phyloP scores from a whole-genome alignment of 2,888 invertebrate genomes.

The Rhingia campestris region DNA sequence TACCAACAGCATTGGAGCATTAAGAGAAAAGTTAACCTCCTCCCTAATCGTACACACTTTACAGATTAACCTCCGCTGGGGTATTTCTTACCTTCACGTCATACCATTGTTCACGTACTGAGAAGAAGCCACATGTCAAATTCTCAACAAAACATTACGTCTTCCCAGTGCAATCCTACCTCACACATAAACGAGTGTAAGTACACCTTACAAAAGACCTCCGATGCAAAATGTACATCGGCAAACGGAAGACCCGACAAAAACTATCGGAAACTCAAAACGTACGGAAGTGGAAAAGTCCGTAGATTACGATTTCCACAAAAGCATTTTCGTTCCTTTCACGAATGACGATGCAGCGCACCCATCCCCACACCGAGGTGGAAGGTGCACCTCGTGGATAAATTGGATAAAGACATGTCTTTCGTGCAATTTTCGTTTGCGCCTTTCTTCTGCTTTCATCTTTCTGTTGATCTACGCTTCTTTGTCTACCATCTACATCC shows the following conservation, averaged over 20 bases:
- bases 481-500: neutral
- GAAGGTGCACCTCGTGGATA: constrained; percentile 55
- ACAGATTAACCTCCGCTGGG: constrained; percentile 13
- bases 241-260: constrained; percentile 21
- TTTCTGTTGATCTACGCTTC: constrained; percentile 22
- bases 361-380: neutral
- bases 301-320: constrained; percentile 51
- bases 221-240: constrained; percentile 30
- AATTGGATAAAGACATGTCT: constrained; percentile 51
- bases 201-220: constrained; percentile 22
- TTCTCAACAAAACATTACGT: constrained; percentile 32
- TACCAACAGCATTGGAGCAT: neutral
- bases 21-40: constrained; percentile 3
- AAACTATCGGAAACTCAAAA: constrained; percentile 59
- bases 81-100: neutral
- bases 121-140: constrained; percentile 51
- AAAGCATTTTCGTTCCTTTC: constrained; percentile 48
- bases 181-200: constrained; percentile 1
- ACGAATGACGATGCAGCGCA: neutral
- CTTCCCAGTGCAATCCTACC: constrained; percentile 43
- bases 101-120: neutral
- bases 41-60: constrained; percentile 32
- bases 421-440: constrained; percentile 18
- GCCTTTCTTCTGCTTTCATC: constrained; percentile 40
- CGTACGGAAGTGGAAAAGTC: constrained; percentile 65